A percentile compares a stretch with the other conserved stretches of the same genome.
phyloP scores from a whole-genome alignment of 2,113 vertebrate species.

The Heterotis niloticus region DNA sequence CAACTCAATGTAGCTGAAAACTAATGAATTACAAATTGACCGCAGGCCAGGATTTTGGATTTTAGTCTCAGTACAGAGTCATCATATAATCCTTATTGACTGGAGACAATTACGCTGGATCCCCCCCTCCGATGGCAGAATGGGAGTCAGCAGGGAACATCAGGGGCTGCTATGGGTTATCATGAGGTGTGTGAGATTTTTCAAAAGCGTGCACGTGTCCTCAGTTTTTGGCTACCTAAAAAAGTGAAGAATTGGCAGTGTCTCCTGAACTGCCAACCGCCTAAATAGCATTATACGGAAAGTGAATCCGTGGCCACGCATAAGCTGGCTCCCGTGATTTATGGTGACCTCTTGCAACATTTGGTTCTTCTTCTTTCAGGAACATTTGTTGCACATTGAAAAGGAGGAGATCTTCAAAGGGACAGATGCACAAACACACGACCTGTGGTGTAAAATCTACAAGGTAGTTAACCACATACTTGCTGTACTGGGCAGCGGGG shows the following conservation, averaged over 20 bases:
- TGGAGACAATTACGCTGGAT: neutral
- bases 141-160: neutral
- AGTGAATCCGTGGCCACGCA: constrained; percentile 37
- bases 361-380: neutral
- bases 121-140: neutral
- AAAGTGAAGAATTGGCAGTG: constrained; percentile 23
- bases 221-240: constrained; percentile 25
- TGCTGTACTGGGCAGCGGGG: neutral
- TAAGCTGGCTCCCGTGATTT: constrained; percentile 47
- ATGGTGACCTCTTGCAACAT: constrained; percentile 40
- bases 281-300: constrained; percentile 41
- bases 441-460: neutral
- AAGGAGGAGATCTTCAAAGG: too few species aligned
- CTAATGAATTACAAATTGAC: neutral
- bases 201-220: neutral
- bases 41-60: neutral
- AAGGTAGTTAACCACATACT: neutral
- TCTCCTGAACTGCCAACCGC: constrained; percentile 33
- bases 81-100: neutral
- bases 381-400: too few species aligned
- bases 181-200: neutral
- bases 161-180: constrained; percentile 15
- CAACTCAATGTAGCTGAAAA: neutral
- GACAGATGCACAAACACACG: too few species aligned
- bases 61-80: neutral